Conservation (phyloP, 2,797 vertebrate genomes). For the Acrocephalus scirpaceus region DNA sequence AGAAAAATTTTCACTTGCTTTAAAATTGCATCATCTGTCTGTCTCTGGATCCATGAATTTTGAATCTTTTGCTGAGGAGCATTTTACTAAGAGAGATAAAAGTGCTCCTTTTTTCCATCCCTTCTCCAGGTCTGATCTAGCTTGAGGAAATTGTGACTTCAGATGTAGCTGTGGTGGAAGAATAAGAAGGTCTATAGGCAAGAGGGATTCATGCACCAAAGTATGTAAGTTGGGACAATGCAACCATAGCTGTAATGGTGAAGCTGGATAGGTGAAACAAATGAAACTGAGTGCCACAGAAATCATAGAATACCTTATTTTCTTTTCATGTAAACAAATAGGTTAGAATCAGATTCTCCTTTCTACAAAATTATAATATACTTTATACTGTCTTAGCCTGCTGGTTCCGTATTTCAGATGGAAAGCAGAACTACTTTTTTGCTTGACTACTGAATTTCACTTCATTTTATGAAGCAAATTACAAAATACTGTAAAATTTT, state of each 20-base stretch:
- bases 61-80: not conserved
- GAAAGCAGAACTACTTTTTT: not conserved
- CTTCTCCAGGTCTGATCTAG: not conserved
- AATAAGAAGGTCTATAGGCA: not conserved
- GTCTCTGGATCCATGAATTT: not conserved
- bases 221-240: not conserved
- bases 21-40: not conserved
- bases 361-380: not conserved
- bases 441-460: not conserved
- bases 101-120: rapidly evolving
- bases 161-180: not conserved
- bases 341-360: not conserved
- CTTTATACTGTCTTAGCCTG: not conserved
- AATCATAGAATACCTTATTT: not conserved
- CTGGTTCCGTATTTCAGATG: not conserved
- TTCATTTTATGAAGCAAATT: not conserved
- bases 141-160: not conserved
- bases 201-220: not conserved
- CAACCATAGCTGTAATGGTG: not conserved
- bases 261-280: not conserved
- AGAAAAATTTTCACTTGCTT: not conserved
- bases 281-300: not conserved
- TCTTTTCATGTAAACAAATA: not conserved
- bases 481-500: not conserved
- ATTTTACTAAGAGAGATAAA: not conserved